Evolutionary conservation across 2,113 vertebrate genomes (phyloP).

Genomic region (Malurus alboscapulatus): DNA sequence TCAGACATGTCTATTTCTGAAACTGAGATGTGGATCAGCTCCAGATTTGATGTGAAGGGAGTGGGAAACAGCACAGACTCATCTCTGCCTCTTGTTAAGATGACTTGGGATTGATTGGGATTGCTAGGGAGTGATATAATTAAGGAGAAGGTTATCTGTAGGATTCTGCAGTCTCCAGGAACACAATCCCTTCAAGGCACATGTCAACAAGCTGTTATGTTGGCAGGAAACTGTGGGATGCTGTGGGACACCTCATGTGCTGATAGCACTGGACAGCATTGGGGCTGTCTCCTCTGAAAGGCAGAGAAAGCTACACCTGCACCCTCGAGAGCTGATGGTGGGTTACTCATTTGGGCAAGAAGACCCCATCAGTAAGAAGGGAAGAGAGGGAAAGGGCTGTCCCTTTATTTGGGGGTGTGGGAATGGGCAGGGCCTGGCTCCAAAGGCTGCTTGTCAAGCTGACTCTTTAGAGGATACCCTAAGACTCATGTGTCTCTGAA

Average conservation of each 20-base stretch:
- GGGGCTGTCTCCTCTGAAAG: background rate
- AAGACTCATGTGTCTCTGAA: background rate
- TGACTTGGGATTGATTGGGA: too few species aligned
- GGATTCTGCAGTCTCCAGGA: background rate
- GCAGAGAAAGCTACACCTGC: background rate
- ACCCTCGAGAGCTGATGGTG: rapidly evolving
- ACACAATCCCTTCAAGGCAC: background rate
- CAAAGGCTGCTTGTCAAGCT: background rate
- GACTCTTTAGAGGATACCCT: background rate
- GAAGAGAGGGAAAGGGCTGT: background rate
- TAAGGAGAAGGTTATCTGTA: background rate
- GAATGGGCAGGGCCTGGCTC: background rate
- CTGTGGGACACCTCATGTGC: background rate
- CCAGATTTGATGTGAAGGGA: background rate
- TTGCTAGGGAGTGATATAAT: background rate
- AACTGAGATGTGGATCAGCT: background rate
- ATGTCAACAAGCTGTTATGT: background rate
- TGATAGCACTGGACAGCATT: background rate
- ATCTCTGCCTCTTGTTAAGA: background rate
- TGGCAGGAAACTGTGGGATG: background rate
- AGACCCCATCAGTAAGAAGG: background rate
- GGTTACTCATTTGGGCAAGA: background rate
- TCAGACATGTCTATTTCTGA: background rate
- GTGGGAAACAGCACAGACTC: background rate
- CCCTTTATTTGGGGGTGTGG: background rate